phyloP scores from a whole-genome alignment of 2,113 vertebrate genomes.

The Thalassarche chlororhynchos region DNA sequence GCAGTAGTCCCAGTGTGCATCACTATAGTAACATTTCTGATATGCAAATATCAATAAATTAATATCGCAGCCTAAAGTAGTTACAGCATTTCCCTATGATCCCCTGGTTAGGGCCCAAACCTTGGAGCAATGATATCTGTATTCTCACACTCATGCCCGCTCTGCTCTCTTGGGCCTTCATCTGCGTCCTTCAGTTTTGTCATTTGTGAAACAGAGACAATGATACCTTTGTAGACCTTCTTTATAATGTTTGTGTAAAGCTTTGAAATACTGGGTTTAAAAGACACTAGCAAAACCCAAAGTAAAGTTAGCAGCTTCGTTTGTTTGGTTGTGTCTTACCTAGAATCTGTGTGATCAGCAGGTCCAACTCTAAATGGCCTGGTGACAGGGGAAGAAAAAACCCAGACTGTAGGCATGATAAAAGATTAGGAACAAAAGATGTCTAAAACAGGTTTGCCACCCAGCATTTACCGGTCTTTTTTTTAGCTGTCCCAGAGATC shows the following conservation, averaged over 20 bases:
- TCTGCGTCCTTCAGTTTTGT: neutral
- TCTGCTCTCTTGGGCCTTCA: neutral
- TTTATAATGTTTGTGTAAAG: neutral
- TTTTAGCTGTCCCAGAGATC: neutral
- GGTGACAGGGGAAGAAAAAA: neutral
- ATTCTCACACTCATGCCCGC: neutral
- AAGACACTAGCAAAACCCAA: neutral
- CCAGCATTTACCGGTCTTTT: neutral
- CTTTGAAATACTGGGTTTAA: neutral
- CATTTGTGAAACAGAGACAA: neutral
- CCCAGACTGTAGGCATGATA: neutral
- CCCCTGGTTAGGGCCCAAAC: neutral
- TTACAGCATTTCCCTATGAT: neutral
- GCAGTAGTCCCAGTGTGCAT: neutral
- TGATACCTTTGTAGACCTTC: neutral
- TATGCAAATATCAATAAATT: neutral
- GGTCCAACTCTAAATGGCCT: neutral
- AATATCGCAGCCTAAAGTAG: neutral
- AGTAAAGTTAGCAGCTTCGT: neutral
- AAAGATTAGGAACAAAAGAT: neutral
- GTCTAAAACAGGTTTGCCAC: neutral
- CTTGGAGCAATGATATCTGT: neutral
- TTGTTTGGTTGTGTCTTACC: neutral
- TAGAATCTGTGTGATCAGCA: neutral
- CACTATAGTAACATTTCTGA: neutral